Base-by-base conservation (phyloP, 2,113 vertebrate species). In the Paramisgurnus dabryanus region DNA sequence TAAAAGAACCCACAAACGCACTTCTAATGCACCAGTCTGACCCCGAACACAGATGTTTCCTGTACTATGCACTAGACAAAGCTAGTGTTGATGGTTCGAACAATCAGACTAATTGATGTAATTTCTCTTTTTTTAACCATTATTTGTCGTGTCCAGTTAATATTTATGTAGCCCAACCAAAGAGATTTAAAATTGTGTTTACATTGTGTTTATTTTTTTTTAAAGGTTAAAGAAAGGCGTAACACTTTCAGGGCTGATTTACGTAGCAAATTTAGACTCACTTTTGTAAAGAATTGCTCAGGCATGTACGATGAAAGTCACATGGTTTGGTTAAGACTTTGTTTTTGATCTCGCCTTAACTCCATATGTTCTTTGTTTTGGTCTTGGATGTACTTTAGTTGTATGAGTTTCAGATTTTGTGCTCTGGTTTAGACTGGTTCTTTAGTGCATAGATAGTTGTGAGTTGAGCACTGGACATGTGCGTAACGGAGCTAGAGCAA, bases 381-480 rank as follows among this genome's bases (percentile, higher is more conserved):
- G 74, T 69, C 55, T 75, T 66, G 57, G 53, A n/a, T 74, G 12
- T 18, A 34, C 27, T 34, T 34, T 34, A 72, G 67, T 40, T 75
- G 65, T 70, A 9, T 13, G 9, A 34, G 39, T 68, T 3, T 41
- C 80, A 78, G 76, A 85, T 82, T 89, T 84, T 91, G 78, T 88
- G 85, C 89, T 89, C 90, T 87, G 87, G 84, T 83, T 89, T 87
- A 90, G 90, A 92, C 92, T 91, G 92, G 89, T 86, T 87, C 55
- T 82, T 77, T 85, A 82, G 70, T 53, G 63, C 43, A 41, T 2
- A 47, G 10, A 41, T 2, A 47, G 10, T 50, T 39, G 57, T 76
- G 18, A 34, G 53, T 18, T 85, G 72, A 61, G 53, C 15, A 17
- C 4, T 55, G 49, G 49, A 10, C 9, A 83, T 76, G 82, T 87